Evolutionary conservation across 2,797 vertebrate species (phyloP).

Genomic region (Xenopus petersii): DNA sequence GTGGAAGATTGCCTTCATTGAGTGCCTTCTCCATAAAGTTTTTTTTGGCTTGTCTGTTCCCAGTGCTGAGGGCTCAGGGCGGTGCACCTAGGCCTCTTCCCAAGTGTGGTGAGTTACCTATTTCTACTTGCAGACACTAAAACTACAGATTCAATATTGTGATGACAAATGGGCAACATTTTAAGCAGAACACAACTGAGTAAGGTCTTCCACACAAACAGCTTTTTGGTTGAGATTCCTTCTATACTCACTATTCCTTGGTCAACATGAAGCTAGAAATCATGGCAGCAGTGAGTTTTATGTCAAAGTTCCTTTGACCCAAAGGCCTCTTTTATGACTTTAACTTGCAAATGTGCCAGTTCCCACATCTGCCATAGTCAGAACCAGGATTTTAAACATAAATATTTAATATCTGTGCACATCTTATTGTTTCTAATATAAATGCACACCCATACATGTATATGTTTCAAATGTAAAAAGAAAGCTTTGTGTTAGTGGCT

Average conservation of each 20-base stretch:
- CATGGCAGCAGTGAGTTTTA: constrained; percentile 89
- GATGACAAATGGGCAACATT: too few relatives aligned
- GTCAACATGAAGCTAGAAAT: constrained; percentile 96
- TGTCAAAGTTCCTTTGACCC: constrained; percentile 91
- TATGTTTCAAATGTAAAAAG: constrained; percentile 31
- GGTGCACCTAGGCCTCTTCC: too few relatives aligned
- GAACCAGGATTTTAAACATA: too few relatives aligned
- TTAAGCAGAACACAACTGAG: neutral
- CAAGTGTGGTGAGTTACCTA: too few relatives aligned
- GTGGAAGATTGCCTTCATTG: too few relatives aligned
- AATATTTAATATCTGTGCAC: too few relatives aligned
- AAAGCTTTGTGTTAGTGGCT: neutral
- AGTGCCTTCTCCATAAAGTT: too few relatives aligned
- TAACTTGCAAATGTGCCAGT: constrained; percentile 83
- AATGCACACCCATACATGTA: constrained; percentile 36
- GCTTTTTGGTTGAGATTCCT: constrained; percentile 57
- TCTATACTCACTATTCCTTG: constrained; percentile 70
- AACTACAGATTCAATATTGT: too few relatives aligned
- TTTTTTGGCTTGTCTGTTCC: too few relatives aligned
- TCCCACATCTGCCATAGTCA: too few relatives aligned
- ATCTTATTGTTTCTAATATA: neutral
- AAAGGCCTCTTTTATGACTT: constrained; percentile 95
- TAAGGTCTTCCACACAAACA: neutral
- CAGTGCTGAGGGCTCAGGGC: too few relatives aligned
- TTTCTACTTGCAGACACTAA: too few relatives aligned